Evolutionary conservation across 92 coral and sea anemone species (phyloP).

Genomic region (Palythoa grandiflora): DNA sequence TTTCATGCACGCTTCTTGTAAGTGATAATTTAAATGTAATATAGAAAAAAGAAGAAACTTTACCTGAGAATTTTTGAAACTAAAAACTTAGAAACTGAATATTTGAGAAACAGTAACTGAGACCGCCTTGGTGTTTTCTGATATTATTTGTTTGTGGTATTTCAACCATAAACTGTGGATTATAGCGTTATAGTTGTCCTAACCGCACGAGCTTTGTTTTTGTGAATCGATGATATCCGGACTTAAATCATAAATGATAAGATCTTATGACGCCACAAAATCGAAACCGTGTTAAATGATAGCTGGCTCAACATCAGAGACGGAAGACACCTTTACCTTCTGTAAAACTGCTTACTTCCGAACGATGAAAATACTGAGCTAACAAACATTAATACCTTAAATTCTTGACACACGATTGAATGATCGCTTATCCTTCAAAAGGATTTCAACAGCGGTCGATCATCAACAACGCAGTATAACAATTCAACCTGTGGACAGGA

Average conservation of each 20-base stretch:
- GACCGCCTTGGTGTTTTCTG: too few relatives aligned
- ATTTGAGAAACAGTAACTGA: too few relatives aligned
- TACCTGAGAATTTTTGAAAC: too few relatives aligned
- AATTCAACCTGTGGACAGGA: slow-evolving; percentile 39
- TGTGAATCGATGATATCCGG: not conserved
- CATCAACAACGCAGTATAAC: not conserved
- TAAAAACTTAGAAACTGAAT: too few relatives aligned
- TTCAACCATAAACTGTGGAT: too few relatives aligned
- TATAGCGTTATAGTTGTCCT: not conserved
- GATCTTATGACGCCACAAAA: not conserved
- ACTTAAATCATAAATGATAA: not conserved
- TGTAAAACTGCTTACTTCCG: not conserved
- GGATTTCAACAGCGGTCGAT: not conserved
- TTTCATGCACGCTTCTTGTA: too few relatives aligned
- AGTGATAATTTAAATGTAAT: too few relatives aligned
- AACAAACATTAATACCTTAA: not conserved
- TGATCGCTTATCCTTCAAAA: not conserved
- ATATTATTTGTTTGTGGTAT: too few relatives aligned
- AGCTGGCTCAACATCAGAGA: not conserved
- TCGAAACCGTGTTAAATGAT: not conserved
- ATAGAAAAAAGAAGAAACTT: too few relatives aligned
- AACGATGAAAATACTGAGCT: not conserved
- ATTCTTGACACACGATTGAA: not conserved
- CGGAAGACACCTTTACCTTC: not conserved
- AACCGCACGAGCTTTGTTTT: not conserved